A percentile compares a stretch with the other conserved stretches of the same genome.
These are phyloP conservation scores for Cotesia congregata DNA, from an alignment of 2,888 invertebrate genomes.

Conservation along the genomic window DNA sequence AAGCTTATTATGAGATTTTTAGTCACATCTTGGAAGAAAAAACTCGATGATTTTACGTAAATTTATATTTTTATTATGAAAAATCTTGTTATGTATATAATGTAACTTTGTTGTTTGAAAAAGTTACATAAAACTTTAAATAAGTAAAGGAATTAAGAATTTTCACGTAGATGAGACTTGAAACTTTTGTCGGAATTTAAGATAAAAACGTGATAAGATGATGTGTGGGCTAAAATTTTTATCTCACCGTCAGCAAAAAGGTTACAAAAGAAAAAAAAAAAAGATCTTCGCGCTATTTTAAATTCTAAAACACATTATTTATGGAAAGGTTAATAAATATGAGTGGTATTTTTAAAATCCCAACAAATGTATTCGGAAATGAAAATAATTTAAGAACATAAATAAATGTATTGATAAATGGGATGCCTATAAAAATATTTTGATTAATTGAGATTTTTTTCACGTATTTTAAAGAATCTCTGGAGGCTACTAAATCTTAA, in stretches of 20 bases:
- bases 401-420: constrained; percentile 2
- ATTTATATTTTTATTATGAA: too few species aligned
- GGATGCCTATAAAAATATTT: constrained; percentile 10
- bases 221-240: not conserved
- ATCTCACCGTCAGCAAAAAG: not conserved
- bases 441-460: constrained; percentile 4
- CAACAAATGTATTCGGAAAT: not conserved
- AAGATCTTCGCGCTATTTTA: not conserved
- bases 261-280: not conserved
- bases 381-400: not conserved
- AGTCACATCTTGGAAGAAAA: not conserved
- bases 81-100: not conserved
- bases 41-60: not conserved
- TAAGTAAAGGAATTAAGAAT: not conserved
- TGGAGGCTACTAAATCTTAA: constrained; percentile 24
- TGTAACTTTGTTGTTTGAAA: not conserved
- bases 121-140: not conserved
- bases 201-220: not conserved
- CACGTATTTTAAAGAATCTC: constrained; percentile 16
- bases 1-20: too few species aligned
- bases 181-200: not conserved
- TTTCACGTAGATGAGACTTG: not conserved
- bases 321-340: not conserved
- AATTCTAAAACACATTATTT: not conserved
- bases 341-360: not conserved